Conservation (phyloP, 2,797 vertebrate genomes). For the Gallinago nigripennis region DNA sequence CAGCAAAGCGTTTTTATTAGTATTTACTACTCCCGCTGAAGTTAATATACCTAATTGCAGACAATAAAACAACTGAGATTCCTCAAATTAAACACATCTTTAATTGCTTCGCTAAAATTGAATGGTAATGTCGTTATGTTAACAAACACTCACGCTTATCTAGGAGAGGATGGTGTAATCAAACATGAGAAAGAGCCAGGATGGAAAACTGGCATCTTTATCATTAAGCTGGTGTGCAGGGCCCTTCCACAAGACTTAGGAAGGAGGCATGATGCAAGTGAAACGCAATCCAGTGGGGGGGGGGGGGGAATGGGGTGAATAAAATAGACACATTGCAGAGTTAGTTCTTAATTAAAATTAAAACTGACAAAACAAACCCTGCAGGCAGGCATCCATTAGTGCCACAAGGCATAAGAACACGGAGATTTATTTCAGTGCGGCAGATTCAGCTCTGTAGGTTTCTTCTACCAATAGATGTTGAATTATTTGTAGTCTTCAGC, state of each 20-base stretch:
- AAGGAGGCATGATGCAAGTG: constrained; percentile 11
- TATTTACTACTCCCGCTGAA: constrained; percentile 36
- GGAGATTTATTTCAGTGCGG: constrained; percentile 29
- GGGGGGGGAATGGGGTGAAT: neutral
- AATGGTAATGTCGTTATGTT: constrained; percentile 30
- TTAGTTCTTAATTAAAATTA: constrained; percentile 59
- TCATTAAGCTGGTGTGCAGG: neutral
- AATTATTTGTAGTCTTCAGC: constrained; percentile 36
- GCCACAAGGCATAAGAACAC: constrained; percentile 40
- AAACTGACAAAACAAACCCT: constrained; percentile 54
- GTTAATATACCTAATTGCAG: constrained; percentile 37
- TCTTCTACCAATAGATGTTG: constrained; percentile 30
- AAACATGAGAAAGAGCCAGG: neutral
- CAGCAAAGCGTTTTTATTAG: constrained; percentile 1
- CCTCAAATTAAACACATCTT: constrained; percentile 39
- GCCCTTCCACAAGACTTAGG: neutral
- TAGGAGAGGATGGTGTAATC: constrained; percentile 25
- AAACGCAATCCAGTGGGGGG: neutral
- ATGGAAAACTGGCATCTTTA: neutral
- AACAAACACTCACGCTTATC: constrained; percentile 27
- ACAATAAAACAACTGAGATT: constrained; percentile 28
- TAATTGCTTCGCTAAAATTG: constrained; percentile 25
- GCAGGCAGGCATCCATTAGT: constrained; percentile 42
- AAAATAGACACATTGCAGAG: neutral
- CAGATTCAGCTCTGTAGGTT: constrained; percentile 38